Percentiles rank a stretch among this genome's conserved stretches.
These are phyloP conservation scores for Monopis laevigella DNA, from an alignment of 2,888 invertebrate genomes.

Conservation along the genomic window DNA sequence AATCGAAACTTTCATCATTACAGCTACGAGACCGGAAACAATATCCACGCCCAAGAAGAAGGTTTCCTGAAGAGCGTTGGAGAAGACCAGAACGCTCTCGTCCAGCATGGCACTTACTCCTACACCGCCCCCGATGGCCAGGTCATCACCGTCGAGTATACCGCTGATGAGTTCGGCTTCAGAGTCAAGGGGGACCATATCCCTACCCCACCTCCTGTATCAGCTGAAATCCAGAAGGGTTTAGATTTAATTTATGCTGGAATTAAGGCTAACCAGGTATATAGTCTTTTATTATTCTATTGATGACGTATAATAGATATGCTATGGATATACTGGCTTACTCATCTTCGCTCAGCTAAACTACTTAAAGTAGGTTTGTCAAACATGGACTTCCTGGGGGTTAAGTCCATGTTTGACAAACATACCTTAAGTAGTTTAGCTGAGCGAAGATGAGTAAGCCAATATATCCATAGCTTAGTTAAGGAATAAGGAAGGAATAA, in stretches of 20 bases:
- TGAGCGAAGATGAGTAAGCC: too few species aligned
- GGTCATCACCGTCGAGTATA: conserved; percentile 78
- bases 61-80: conserved; percentile 77
- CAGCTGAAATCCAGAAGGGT: conserved; percentile 86
- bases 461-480: too few species aligned
- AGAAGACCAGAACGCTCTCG: conserved; percentile 75
- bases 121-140: conserved; percentile 85
- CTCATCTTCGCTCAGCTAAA: too few species aligned
- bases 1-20: conserved; percentile 14
- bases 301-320: too few species aligned
- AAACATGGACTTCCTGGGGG: too few species aligned
- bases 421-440: too few species aligned
- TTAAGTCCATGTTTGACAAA: too few species aligned
- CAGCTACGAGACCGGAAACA: conserved; percentile 86
- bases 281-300: too few species aligned
- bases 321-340: too few species aligned
- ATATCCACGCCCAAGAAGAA: conserved; percentile 81
- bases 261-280: conserved; percentile 69
- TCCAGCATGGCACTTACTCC: conserved; percentile 80
- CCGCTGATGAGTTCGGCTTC: conserved; percentile 86
- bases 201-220: conserved; percentile 85
- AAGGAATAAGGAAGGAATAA: too few species aligned
- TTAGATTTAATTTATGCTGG: conserved; percentile 87
- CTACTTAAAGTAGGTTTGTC: too few species aligned
- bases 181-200: conserved; percentile 83